Base-by-base conservation (phyloP, 2,888 invertebrate species). In the Linyphia triangularis region DNA sequence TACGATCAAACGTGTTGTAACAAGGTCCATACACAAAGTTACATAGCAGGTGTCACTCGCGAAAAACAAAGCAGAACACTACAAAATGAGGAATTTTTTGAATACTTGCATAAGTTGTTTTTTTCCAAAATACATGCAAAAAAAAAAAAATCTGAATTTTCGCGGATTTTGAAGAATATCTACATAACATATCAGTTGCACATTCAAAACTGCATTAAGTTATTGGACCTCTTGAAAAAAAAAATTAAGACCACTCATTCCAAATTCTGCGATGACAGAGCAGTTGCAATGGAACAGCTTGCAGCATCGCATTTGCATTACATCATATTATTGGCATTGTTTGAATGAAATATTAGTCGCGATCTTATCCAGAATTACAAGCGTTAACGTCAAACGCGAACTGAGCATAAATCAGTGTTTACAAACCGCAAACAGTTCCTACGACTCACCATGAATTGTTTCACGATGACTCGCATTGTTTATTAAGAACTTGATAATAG, bases 391-490 rank as follows among this genome's bases (percentile, higher is more conserved):
- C 51, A 51, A 51, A 51, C 51, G 5, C 13, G 5, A 51, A 51
- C 65, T 26, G 67, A 30, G 30, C 33, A 28, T 33, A 67, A 67
- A 33, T 30, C 67, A 67, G 67, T 30, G 67, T n/a, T 67, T n/a
- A 67, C 67, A 33, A 33, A 67, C 67, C n/a, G 33, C n/a, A n/a
- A n/a, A n/a, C n/a, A n/a, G n/a, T n/a, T n/a, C n/a, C n/a, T n/a
- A n/a, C 67, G 16, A 63, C 9, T 67, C 26, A 16, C 67, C 33
- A 26, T 16, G 30, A 67, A 67, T 33, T 33, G 67, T 33, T 33
- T 13, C 33, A 63, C 28, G 63, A 26, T 26, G 63, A 28, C 63
- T 28, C n/a, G 65, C 28, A n/a, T 65, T n/a, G 28, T 65, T 61
- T 28, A 40, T 40, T 40, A 13, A 16, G 40, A 40, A 40, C n/a